phyloP scores from a whole-genome alignment of 2,113 vertebrate genomes.

The Cranoglanis bouderius region DNA sequence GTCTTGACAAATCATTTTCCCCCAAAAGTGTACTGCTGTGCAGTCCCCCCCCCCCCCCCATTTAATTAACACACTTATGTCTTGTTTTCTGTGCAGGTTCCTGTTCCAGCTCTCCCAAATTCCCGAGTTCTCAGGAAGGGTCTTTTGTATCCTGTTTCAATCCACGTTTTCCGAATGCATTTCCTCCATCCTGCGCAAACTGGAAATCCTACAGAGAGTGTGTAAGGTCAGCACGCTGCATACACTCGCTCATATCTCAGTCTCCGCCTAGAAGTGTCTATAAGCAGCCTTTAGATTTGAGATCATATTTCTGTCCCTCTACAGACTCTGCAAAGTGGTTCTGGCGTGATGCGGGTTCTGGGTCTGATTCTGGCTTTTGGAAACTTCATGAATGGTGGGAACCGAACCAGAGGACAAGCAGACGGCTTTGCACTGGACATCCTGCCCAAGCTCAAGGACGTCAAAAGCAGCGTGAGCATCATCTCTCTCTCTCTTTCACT shows the following conservation, averaged over 20 bases:
- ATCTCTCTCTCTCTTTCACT: neutral
- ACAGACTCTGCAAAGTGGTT: slow-evolving; percentile 81
- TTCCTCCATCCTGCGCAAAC: slow-evolving; percentile 82
- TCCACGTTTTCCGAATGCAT: slow-evolving; percentile 90
- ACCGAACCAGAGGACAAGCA: slow-evolving; percentile 92
- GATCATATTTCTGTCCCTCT: slow-evolving; percentile 28
- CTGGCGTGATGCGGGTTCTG: slow-evolving; percentile 83
- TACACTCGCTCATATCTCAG: neutral
- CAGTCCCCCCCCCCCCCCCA: neutral
- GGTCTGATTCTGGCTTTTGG: slow-evolving; percentile 94
- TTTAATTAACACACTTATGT: neutral
- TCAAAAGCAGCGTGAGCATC: slow-evolving; percentile 93
- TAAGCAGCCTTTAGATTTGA: neutral
- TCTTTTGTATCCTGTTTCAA: slow-evolving; percentile 95
- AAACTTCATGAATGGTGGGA: slow-evolving; percentile 98
- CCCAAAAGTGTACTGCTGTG: neutral
- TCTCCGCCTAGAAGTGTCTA: neutral
- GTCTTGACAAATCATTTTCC: no score
- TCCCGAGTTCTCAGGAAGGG: slow-evolving; percentile 91
- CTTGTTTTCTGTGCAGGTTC: slow-evolving; percentile 75
- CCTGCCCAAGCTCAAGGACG: slow-evolving; percentile 95
- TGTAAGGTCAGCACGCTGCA: slow-evolving; percentile 79
- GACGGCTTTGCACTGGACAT: slow-evolving; percentile 95
- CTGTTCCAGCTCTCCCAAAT: slow-evolving; percentile 91
- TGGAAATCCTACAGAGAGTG: slow-evolving; percentile 86